Conservation (phyloP, 2,888 invertebrate genomes). For the Cosmopolites sordidus region DNA sequence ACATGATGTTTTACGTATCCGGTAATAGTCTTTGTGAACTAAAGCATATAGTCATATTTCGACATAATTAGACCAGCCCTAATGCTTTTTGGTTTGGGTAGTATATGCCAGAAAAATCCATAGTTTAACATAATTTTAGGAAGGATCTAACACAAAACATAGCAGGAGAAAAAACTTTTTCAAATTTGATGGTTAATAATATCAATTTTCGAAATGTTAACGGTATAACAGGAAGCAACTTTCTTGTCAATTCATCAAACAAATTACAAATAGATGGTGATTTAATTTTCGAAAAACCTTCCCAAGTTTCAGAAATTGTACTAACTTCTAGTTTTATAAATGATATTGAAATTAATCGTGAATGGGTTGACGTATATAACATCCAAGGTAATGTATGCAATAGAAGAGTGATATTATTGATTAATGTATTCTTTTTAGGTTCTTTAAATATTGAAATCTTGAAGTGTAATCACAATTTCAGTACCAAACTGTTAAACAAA, state of each 20-base stretch:
- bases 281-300: constrained; percentile 34
- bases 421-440: constrained; percentile 25
- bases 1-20: too few relatives aligned
- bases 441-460: constrained; percentile 34
- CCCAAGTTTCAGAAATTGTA: constrained; percentile 29
- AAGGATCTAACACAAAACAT: constrained; percentile 32
- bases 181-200: constrained; percentile 34
- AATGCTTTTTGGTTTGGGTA: too few relatives aligned
- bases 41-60: too few relatives aligned
- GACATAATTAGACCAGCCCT: too few relatives aligned
- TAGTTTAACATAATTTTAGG: constrained; percentile 34
- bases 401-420: constrained; percentile 8
- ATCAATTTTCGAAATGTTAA: constrained; percentile 39
- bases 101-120: too few relatives aligned
- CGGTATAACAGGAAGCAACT: constrained; percentile 31
- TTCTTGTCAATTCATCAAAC: constrained; percentile 32
- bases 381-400: constrained; percentile 26
- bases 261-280: constrained; percentile 35
- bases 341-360: constrained; percentile 30
- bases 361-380: constrained; percentile 29
- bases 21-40: too few relatives aligned
- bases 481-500: constrained; percentile 31
- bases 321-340: constrained; percentile 31
- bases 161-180: constrained; percentile 39
- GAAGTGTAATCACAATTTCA: constrained; percentile 24